Base-by-base conservation (phyloP, 2,113 vertebrate genomes). In the Phaetusa simplex region DNA sequence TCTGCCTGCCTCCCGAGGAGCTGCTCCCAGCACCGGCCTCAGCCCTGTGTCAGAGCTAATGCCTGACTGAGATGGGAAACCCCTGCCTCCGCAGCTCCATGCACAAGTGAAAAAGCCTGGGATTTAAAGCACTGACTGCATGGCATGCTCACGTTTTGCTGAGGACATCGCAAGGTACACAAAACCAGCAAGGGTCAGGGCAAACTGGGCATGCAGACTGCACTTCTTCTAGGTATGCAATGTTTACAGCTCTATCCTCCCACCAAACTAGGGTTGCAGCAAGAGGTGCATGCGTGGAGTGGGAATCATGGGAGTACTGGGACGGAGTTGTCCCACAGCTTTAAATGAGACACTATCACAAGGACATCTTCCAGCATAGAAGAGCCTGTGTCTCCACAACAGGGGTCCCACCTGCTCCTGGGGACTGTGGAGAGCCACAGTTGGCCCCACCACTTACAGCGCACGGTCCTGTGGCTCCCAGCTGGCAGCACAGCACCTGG, bases 271-370 rank as follows among this genome's bases (percentile, higher is more conserved):
- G 38, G 18, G 77, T 1, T 1, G 5, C 23, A 87, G 61, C 42
- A 2, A 0, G 59, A 92, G 0, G 2, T 2, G 11, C 17, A 22
- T 1, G 26, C 43, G 12, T 2, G 0, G 12, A 73, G 6, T 1
- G 17, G 21, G 34, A 72, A 53, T n/a, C 34, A 23, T 58, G 34
- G 53, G 43, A 93, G 34, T 47, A 36, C 7, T 5, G 53, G n/a
- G 23, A 77, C 32, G 30, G 58, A 92, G 45, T 5, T 69, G 69
- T 84, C 36, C 1, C 10, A 47, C 15, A 70, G 66, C 24, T 90
- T 52, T 36, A 36, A 82, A 36, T 5, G 6, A 62, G 23, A 71
- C 38, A 10, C 17, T 52, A 87, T 24, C 73, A 61, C 47, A 56
- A 34, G 20, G n/a, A 65, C 24, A 56, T 47, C 16, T 76, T 66